Evolutionary conservation across 2,113 vertebrate genomes (phyloP).

Genomic region (Lepisosteus osseus): DNA sequence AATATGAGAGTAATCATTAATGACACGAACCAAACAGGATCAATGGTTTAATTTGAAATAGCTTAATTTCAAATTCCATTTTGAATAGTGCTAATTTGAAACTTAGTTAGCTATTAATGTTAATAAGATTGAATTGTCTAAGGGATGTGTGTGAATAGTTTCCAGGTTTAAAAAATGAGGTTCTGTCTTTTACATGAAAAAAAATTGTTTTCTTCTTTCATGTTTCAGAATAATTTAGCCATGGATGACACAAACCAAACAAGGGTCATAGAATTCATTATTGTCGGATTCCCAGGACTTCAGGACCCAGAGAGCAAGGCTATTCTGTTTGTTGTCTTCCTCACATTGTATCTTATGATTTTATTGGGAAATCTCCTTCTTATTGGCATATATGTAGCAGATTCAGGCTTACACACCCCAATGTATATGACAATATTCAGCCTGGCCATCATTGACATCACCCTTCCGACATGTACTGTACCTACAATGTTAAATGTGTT

Average conservation of each 20-base stretch:
- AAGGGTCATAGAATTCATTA: not conserved
- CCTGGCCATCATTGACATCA: not conserved
- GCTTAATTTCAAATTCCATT: no score
- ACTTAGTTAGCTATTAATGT: no score
- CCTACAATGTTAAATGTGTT: conserved; percentile 43
- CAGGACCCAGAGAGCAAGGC: not conserved
- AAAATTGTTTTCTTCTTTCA: no score
- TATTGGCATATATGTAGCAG: not conserved
- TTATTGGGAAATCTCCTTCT: not conserved
- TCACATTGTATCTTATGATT: not conserved
- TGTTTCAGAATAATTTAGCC: no score
- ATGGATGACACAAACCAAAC: not conserved
- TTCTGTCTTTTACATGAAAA: no score
- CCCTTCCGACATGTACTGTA: conserved; percentile 25
- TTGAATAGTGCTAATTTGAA: no score
- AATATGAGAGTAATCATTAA: no score
- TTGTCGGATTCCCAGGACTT: not conserved
- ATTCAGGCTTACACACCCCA: not conserved
- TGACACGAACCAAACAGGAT: no score
- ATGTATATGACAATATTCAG: not conserved
- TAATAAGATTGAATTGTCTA: no score
- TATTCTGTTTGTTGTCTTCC: not conserved
- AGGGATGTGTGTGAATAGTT: no score
- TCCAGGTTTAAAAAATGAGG: no score
- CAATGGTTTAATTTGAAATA: no score